Percentiles rank a stretch among this genome's conserved stretches.
Evolutionary conservation across 2,888 invertebrate species (phyloP).

Genomic region (Lepetodrilus schrolli): DNA sequence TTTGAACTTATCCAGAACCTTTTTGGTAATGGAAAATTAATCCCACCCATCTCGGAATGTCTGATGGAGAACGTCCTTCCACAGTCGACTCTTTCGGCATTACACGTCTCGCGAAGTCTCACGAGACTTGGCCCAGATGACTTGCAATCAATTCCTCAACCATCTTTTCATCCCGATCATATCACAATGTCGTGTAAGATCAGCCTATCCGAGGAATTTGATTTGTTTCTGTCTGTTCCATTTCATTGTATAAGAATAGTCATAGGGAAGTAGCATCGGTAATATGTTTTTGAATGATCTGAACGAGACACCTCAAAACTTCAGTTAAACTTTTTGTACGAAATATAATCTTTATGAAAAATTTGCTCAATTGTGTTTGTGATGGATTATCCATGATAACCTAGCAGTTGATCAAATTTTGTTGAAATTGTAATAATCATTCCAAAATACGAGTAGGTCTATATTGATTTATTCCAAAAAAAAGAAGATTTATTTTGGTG

Average conservation of each 20-base stretch:
- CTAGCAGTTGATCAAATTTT: too few relatives aligned
- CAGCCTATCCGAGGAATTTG: neutral
- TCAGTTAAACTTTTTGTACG: too few relatives aligned
- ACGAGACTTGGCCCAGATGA: neutral
- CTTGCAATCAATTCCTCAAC: slow-evolving; percentile 16
- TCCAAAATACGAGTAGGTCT: too few relatives aligned
- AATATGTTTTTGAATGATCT: too few relatives aligned
- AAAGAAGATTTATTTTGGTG: too few relatives aligned
- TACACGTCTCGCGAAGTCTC: neutral
- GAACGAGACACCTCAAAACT: too few relatives aligned
- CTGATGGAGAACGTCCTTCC: neutral
- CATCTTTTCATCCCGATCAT: neutral
- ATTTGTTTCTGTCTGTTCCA: neutral
- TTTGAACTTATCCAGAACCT: neutral
- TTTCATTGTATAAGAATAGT: neutral
- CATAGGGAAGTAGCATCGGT: too few relatives aligned
- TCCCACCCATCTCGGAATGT: neutral
- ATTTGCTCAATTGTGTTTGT: too few relatives aligned
- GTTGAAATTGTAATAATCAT: too few relatives aligned
- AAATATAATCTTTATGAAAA: too few relatives aligned
- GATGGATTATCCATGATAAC: too few relatives aligned
- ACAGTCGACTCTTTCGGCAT: neutral
- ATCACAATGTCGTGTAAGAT: neutral
- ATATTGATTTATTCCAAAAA: too few relatives aligned
- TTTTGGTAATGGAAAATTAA: slow-evolving; percentile 25